phyloP scores from a whole-genome alignment of 2,113 vertebrate genomes.

The Oreotrochilus melanogaster region DNA sequence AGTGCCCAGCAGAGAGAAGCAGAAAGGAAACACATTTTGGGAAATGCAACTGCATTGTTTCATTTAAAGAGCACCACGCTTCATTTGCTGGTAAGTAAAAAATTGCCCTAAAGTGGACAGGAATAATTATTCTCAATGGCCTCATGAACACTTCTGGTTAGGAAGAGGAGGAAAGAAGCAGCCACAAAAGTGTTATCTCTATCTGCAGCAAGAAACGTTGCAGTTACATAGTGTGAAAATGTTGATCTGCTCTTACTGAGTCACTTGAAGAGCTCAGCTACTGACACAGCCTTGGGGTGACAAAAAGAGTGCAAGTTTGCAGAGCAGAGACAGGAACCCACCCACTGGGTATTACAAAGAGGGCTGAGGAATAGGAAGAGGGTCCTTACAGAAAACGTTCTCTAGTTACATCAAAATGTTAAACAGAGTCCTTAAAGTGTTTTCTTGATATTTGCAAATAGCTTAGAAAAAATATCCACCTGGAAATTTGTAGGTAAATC shows the following conservation, averaged over 20 bases:
- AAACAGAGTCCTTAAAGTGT: neutral
- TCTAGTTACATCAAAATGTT: neutral
- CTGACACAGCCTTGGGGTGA: neutral
- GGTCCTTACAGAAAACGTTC: neutral
- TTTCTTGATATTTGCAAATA: neutral
- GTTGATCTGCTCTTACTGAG: neutral
- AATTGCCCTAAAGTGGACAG: neutral
- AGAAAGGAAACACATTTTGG: neutral
- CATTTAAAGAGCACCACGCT: neutral
- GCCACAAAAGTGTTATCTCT: neutral
- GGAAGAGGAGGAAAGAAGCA: neutral
- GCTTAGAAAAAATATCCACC: neutral
- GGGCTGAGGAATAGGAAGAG: neutral
- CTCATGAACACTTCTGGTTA: fast-evolving
- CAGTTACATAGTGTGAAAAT: neutral
- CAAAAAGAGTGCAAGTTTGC: neutral
- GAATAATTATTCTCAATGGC: neutral
- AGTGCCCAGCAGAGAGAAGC: neutral
- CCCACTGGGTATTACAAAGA: neutral
- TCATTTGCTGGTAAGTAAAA: neutral
- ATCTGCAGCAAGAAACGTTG: neutral
- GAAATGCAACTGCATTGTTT: neutral
- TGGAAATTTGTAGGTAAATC: neutral
- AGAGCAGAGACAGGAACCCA: neutral
- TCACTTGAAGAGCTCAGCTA: neutral